Evolutionary conservation across 1,140 invertebrate species (phyloP), one percentile per base, ranked within the genome.

Genomic region (Papilio helenus): DNA sequence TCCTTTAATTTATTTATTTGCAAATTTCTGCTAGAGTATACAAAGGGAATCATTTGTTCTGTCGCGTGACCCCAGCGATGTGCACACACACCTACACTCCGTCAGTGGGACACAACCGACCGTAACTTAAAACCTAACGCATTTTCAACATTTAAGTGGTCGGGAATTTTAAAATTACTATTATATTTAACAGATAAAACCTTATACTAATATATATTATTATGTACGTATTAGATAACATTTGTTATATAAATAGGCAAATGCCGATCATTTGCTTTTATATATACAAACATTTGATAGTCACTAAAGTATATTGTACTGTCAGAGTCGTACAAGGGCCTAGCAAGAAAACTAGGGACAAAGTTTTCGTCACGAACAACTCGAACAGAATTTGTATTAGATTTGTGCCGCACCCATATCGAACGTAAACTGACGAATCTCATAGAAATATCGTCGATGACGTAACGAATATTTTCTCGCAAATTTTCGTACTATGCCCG

Each of bases 11-110:
- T 87, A 85, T 83, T 81, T 87, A 86, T 86, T 81, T 84, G 82
- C 86, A 86, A 86, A 85, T 87, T 86, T 76, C 83, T 87, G 86
- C 80, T 84, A 84, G 83, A 85, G 83, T 87, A 90, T 90, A 90
- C 84, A 85, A 87, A 87, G 84, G 84, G 86, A 80, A 9, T 87
- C 80, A 72, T 92, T 92, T 92, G 90, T 90, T 92, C 90, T 84
- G 84, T 81, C 81, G 83, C 39, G 44, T 76, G 61, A 71, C 72
- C 81, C 79, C 83, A 79, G 80, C 18, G 34, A 72, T 82, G 80
- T 7, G 55, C 34, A 29, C 3, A 8, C 18, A 42, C 34, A 76
- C 10, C 51, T 58, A 42, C 39, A 61, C 55, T 39, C 39, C 55
- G 76, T 34, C 76, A 77, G 76, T 77, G 76, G 51, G 29, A 34